These are phyloP conservation scores for Psammodynastes pulverulentus DNA, from an alignment of 2,113 vertebrate species.

Conservation along the genomic window DNA sequence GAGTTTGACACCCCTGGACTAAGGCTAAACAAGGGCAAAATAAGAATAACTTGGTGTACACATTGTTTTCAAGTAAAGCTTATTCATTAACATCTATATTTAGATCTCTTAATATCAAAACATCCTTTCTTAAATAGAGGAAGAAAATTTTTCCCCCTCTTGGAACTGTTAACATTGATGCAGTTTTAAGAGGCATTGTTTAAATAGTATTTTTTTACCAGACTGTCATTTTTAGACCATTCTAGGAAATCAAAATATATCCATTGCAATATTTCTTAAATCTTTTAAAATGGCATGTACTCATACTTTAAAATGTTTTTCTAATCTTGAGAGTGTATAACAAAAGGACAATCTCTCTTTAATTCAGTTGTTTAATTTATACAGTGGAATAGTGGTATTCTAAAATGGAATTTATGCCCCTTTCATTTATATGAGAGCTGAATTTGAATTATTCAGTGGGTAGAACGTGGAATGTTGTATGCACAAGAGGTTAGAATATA, in stretches of 20 bases:
- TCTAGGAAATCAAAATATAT: neutral
- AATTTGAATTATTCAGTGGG: neutral
- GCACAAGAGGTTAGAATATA: neutral
- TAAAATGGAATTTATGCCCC: neutral
- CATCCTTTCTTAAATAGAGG: neutral
- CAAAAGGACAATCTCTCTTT: neutral
- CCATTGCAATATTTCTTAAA: neutral
- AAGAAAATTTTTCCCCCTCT: neutral
- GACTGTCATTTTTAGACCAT: neutral
- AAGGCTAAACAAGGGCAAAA: neutral
- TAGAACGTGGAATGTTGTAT: neutral
- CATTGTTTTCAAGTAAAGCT: neutral
- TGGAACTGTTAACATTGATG: neutral
- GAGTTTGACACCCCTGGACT: too few species aligned
- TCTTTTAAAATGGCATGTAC: neutral
- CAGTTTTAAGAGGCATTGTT: neutral
- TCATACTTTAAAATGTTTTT: slow-evolving; percentile 4
- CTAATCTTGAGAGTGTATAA: slow-evolving; percentile 17
- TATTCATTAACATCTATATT: neutral
- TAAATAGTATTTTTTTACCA: neutral
- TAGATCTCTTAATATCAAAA: neutral
- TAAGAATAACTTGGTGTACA: neutral
- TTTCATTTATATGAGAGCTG: neutral
- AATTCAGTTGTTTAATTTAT: neutral
- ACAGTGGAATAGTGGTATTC: neutral